Percentiles rank a stretch among this genome's conserved stretches.
These are phyloP conservation scores for Drosophila dunni DNA, from an alignment of 1,140 invertebrate genomes.

Conservation along the genomic window DNA sequence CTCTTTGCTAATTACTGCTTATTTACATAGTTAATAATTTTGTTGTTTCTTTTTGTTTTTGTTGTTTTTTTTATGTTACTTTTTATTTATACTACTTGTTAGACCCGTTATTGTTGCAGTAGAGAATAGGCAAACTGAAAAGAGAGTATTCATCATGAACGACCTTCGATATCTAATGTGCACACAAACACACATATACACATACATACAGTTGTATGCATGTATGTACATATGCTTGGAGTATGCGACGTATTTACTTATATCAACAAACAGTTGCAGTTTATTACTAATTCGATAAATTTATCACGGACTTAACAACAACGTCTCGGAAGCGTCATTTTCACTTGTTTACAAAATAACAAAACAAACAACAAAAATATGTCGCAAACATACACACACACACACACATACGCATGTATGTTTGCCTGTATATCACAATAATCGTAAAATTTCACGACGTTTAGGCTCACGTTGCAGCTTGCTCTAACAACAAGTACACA, in stretches of 20 bases:
- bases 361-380: slow-evolving; percentile 41
- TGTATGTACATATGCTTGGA: slow-evolving; percentile 9
- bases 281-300: slow-evolving; percentile 41
- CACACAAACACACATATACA: slow-evolving; percentile 3
- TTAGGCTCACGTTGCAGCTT: slow-evolving; percentile 29
- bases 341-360: slow-evolving; percentile 69
- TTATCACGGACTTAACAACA: slow-evolving; percentile 23
- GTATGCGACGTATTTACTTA: not conserved
- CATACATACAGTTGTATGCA: not conserved
- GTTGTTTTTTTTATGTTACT: slow-evolving; percentile 6
- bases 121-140: slow-evolving; percentile 44
- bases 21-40: slow-evolving; percentile 58
- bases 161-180: slow-evolving; percentile 21
- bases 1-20: slow-evolving; percentile 34
- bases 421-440: slow-evolving; percentile 11
- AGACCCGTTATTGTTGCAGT: slow-evolving; percentile 68
- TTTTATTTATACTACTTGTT: slow-evolving; percentile 69
- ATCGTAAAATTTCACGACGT: slow-evolving; percentile 25
- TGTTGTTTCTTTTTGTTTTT: slow-evolving; percentile 21
- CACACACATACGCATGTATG: not conserved
- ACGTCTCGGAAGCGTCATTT: slow-evolving; percentile 8
- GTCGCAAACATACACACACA: not conserved
- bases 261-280: slow-evolving; percentile 24
- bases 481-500: slow-evolving; percentile 53
- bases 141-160: slow-evolving; percentile 21